Percentiles rank a stretch among this genome's conserved stretches.
These are phyloP conservation scores for Drosophila watanabei DNA, from an alignment of 1,140 invertebrate genomes.

Conservation along the genomic window DNA sequence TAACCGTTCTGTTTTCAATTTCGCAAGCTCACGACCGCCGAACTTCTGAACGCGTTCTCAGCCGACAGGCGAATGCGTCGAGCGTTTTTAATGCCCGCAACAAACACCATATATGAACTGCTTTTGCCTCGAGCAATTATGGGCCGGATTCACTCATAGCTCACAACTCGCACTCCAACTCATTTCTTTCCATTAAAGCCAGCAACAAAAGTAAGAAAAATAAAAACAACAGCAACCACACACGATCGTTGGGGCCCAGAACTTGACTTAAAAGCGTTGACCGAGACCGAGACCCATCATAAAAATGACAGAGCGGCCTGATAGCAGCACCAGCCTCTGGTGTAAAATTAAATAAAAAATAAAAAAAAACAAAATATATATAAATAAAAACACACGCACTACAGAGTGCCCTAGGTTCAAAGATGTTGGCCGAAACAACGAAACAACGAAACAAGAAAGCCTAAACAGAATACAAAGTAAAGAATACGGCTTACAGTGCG, in stretches of 20 bases:
- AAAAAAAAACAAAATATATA: background rate
- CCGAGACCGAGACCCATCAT: conserved; percentile 77
- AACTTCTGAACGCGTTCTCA: conserved; percentile 79
- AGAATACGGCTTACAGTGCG: conserved; percentile 51
- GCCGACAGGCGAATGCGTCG: conserved; percentile 50
- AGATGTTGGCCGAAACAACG: conserved; percentile 52
- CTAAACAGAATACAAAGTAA: conserved; percentile 38
- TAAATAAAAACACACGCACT: conserved; percentile 11
- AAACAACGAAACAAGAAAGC: conserved; percentile 22
- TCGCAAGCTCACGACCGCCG: conserved; percentile 22
- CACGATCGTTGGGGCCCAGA: conserved; percentile 50
- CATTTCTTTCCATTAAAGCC: conserved; percentile 67
- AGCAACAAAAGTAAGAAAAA: conserved; percentile 11
- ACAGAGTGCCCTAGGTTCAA: conserved; percentile 71
- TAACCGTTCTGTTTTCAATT: background rate
- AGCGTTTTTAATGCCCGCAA: conserved; percentile 58
- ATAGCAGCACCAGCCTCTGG: conserved; percentile 44
- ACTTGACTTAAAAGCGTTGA: conserved; percentile 80
- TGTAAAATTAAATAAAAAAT: conserved; percentile 21
- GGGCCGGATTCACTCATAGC: conserved; percentile 28
- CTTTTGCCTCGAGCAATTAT: conserved; percentile 39
- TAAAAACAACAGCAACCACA: conserved; percentile 1
- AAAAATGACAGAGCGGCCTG: conserved; percentile 59
- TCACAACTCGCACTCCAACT: conserved; percentile 49
- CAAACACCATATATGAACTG: conserved; percentile 38